These are phyloP conservation scores for Lamellibrachia satsuma DNA, from an alignment of 2,888 invertebrate species.

Conservation along the genomic window DNA sequence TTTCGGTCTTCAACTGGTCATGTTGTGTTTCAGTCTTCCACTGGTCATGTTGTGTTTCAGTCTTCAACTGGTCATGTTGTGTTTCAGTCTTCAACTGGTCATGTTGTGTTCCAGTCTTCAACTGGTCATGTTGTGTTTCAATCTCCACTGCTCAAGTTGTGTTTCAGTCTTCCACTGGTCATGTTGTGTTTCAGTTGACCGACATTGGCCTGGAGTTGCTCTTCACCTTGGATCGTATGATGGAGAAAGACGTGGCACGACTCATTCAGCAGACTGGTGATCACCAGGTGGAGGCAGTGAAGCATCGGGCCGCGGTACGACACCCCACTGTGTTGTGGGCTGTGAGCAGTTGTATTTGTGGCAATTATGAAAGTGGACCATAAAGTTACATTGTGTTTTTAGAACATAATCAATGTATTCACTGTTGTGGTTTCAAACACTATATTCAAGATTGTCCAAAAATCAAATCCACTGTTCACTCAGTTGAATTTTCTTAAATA, in stretches of 20 bases:
- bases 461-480: too few relatives aligned
- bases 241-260: slow-evolving; percentile 80
- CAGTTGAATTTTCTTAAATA: neutral
- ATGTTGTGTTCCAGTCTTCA: neutral
- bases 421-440: neutral
- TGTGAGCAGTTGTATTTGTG: neutral
- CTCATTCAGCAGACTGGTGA: slow-evolving; percentile 82
- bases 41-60: neutral
- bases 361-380: too few relatives aligned
- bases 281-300: slow-evolving; percentile 84
- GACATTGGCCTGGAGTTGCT: slow-evolving; percentile 86
- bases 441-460: too few relatives aligned
- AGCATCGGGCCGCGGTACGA: slow-evolving; percentile 69
- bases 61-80: neutral
- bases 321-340: neutral
- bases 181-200: slow-evolving; percentile 66
- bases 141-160: neutral
- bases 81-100: neutral
- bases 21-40: neutral
- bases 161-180: neutral
- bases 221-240: slow-evolving; percentile 87
- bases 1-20: neutral
- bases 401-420: neutral
- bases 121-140: neutral
- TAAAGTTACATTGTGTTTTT: neutral